Percentiles rank a stretch among this genome's conserved stretches.
These are phyloP conservation scores for Eupsittula cactorum DNA, from an alignment of 2,113 vertebrate genomes.

Conservation along the genomic window DNA sequence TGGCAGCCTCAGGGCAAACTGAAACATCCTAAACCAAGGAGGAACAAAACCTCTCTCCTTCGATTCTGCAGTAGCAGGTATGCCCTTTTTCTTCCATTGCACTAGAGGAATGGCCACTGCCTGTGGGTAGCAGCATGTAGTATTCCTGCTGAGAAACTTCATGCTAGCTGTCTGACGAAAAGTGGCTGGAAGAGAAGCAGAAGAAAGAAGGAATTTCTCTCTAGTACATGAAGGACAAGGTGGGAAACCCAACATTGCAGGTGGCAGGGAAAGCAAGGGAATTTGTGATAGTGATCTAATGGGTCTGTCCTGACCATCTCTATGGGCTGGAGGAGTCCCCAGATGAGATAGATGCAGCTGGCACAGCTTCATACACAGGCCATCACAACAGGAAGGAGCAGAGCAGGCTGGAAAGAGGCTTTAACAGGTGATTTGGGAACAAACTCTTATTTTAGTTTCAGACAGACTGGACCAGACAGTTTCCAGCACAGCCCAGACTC, in stretches of 20 bases:
- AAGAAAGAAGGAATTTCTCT: background rate
- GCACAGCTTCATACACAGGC: background rate
- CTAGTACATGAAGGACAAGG: background rate
- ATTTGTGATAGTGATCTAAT: background rate
- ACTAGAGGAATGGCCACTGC: fast-evolving
- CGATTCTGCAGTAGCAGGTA: background rate
- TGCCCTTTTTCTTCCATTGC: background rate
- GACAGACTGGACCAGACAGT: background rate
- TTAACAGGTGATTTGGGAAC: background rate
- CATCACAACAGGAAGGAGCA: background rate
- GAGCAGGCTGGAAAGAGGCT: background rate
- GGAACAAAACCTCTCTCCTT: background rate
- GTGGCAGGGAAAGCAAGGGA: background rate
- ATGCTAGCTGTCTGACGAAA: background rate
- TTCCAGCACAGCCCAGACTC: background rate
- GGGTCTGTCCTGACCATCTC: background rate
- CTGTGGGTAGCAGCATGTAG: background rate
- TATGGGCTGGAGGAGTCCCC: background rate
- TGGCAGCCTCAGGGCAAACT: background rate
- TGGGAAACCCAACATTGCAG: background rate
- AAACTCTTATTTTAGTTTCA: background rate
- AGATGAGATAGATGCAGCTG: background rate
- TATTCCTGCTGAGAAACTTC: background rate
- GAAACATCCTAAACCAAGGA: background rate
- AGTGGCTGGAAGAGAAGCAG: fast-evolving